Base-by-base conservation (phyloP, 1,140 invertebrate genomes). In the Calephelis virginiensis region DNA sequence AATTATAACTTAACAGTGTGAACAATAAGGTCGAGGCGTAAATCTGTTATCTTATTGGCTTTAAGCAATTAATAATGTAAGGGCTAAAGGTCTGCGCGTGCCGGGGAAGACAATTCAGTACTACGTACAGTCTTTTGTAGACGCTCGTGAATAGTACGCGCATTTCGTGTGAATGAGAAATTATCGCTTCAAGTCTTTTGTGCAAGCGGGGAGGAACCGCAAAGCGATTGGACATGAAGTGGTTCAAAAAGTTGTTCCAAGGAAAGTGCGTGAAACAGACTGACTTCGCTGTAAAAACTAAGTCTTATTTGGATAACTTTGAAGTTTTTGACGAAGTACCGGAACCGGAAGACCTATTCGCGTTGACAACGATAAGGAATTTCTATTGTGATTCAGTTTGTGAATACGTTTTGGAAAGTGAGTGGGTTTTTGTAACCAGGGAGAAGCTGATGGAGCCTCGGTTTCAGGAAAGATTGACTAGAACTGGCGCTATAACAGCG, bases 161-260 rank as follows among this genome's bases (percentile, higher is more conserved):
- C 59, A 81, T 43, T 40, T 68, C 64, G 86, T 93, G 90, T 92
- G 92, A 91, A 93, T 93, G 92, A 93, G 92, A 93, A 93, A 93
- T 83, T 87, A 91, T 82, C 88, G 92, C 74, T 93, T 93, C 79
- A 92, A 91, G 73, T 92, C 92, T 79, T 93, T 93, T 79, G 87
- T 93, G 67, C 89, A 92, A 85, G 92, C 93, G 91, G 93, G 92
- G 69, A 92, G 90, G 77, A 93, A 93, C 92, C 92, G 92, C 86
- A 88, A 79, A 77, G 86, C 81, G 66, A 93, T 93, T 68, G 83
- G 91, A 71, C 92, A 93, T 93, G 93, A 93, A 85, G 77, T 94
- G 92, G 93, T 93, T 93, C 92, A 93, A 79, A 93, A 93, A 83
- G 88, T 93, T 90, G 92, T 93, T 88, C 88, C 86, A 50, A 85